Base-by-base conservation (phyloP, 2,888 invertebrate species). In the Allacma fusca region DNA sequence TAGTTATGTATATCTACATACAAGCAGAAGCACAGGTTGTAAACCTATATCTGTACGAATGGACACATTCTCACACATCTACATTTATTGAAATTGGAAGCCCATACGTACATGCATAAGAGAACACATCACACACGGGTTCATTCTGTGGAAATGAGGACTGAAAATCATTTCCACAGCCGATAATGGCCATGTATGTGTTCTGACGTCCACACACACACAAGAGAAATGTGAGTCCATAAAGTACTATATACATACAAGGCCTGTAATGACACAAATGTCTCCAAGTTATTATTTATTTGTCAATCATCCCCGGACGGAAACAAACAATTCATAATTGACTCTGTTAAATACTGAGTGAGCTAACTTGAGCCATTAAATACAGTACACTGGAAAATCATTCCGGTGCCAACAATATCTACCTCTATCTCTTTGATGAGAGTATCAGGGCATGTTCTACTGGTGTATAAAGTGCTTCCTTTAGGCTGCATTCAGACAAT, bases 271-370 rank as follows among this genome's bases (percentile, higher is more conserved):
- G 62, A 62, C 62, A 62, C 62, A 62, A 62, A 62, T 62, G 62
- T 62, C 62, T 62, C 62, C 62, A 62, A 62, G 62, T 62, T 62
- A 62, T 62, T 62, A 62, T 62, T 62, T 62, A 62, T 62, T 62
- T 62, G 62, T 62, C 62, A 62, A 62, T 62, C 62, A 62, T 24
- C 62, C 23, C 23, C 62, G 12, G 62, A 62, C 62, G 62, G 62
- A 62, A 62, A 26, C 62, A 62, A 62, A 62, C 62, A 62, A 62
- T 23, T 62, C 26, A 62, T 62, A 62, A 62, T 62, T 12, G 62
- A 62, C 23, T 62, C 24, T 24, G 62, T 24, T 62, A 62, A 62
- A 62, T 62, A 62, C 62, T 24, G 16, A 62, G 24, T 62, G 62
- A 62, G 26, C 62, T n/a, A 62, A 62, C 62, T 62, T 62, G 62